Percentiles rank a stretch among this genome's conserved stretches.
These are phyloP conservation scores for Leucophora obtusa DNA, from an alignment of 2,888 invertebrate species.

Conservation along the genomic window DNA sequence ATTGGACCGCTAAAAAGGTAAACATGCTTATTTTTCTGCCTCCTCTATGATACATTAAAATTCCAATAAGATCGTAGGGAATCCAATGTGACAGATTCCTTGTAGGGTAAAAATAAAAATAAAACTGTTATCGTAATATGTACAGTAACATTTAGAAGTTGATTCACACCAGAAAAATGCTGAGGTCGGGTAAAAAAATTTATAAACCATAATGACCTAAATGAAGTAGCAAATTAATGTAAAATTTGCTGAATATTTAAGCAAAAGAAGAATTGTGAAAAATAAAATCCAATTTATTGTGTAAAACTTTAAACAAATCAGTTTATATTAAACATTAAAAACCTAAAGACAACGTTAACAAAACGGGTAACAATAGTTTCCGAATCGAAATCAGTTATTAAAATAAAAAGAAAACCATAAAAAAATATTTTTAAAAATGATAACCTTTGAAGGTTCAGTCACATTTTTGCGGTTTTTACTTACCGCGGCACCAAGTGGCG, in stretches of 20 bases:
- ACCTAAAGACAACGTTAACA: background rate
- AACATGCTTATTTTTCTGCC: no score
- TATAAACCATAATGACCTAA: conserved; percentile 22
- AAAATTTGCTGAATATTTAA: conserved; percentile 8
- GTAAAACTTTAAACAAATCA: conserved; percentile 65
- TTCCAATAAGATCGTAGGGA: no score
- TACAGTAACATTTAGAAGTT: conserved; percentile 1
- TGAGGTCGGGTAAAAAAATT: background rate
- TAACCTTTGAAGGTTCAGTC: conserved; percentile 74
- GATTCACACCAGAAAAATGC: conserved; percentile 9
- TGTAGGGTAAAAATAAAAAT: no score
- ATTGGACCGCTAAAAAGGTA: no score
- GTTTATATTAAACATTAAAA: conserved; percentile 66
- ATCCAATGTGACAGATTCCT: no score
- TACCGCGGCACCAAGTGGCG: conserved; percentile 83
- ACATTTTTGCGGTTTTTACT: conserved; percentile 83
- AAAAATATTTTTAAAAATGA: conserved; percentile 56
- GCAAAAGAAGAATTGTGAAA: conserved; percentile 78
- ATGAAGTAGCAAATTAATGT: background rate
- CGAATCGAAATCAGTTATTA: background rate
- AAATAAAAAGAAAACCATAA: background rate
- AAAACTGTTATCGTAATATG: conserved; percentile 3
- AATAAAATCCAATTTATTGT: conserved; percentile 72
- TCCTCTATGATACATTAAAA: no score
- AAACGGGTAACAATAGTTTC: background rate